Conservation (phyloP, 2,113 vertebrate species). For the Nipponia nippon region DNA sequence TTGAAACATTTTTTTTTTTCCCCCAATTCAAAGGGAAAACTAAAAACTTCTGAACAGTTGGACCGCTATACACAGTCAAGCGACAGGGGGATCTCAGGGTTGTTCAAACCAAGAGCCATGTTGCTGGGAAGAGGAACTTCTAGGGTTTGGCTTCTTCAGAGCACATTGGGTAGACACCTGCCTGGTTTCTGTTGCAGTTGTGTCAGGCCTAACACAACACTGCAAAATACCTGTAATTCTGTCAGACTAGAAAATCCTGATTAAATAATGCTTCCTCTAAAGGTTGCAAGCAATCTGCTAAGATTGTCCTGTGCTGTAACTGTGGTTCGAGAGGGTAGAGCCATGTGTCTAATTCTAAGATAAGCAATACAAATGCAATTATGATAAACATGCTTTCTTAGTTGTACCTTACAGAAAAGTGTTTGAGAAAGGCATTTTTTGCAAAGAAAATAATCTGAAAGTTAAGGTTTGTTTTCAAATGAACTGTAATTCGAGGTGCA, state of each 20-base stretch:
- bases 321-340: not conserved
- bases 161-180: not conserved
- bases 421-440: not conserved
- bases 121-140: not conserved
- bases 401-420: not conserved
- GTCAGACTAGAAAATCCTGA: not conserved
- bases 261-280: not conserved
- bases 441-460: not conserved
- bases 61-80: not conserved
- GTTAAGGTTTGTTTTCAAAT: not conserved
- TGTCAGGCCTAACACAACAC: not conserved
- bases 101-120: not conserved
- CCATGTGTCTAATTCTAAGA: not conserved
- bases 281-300: not conserved
- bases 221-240: not conserved
- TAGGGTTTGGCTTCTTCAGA: not conserved
- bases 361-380: not conserved
- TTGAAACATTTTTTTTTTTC: not conserved
- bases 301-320: not conserved
- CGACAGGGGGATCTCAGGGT: fast-evolving
- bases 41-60: not conserved
- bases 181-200: not conserved
- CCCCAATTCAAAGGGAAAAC: not conserved
- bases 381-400: not conserved
- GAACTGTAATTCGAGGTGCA: not conserved